Percentiles rank a stretch among this genome's conserved stretches.
Evolutionary conservation across 2,888 invertebrate genomes (phyloP).

Genomic region (Alsophila aescularia): DNA sequence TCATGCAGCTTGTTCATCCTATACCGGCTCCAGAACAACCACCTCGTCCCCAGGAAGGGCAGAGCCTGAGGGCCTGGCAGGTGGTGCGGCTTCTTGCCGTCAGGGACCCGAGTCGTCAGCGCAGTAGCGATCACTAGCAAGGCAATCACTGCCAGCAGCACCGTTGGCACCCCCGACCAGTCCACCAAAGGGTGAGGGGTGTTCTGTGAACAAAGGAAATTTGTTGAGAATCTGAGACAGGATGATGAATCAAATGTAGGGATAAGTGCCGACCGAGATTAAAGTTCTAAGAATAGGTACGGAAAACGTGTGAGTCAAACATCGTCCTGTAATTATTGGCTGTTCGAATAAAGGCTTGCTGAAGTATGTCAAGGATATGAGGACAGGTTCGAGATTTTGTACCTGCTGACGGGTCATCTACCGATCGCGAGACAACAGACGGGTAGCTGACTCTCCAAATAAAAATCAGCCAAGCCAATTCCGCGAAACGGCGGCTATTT

Average conservation of each 20-base stretch:
- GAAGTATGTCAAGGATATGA: neutral
- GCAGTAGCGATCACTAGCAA: constrained; percentile 62
- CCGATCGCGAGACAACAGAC: constrained; percentile 7
- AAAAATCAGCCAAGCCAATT: constrained; percentile 16
- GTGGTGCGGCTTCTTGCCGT: constrained; percentile 51
- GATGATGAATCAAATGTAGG: neutral
- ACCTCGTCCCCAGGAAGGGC: constrained; percentile 91
- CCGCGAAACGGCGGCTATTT: constrained; percentile 21
- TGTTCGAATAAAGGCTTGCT: neutral
- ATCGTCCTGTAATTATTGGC: no score
- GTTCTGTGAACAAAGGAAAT: constrained; percentile 50
- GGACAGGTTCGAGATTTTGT: neutral
- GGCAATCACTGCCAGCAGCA: constrained; percentile 63
- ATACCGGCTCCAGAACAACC: constrained; percentile 90
- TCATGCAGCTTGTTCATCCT: constrained; percentile 90
- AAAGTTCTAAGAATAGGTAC: no score
- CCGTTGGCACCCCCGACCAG: constrained; percentile 74
- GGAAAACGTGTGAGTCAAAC: no score
- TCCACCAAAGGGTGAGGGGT: constrained; percentile 69
- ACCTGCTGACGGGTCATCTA: constrained; percentile 21
- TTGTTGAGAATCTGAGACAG: neutral
- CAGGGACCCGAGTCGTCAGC: constrained; percentile 54
- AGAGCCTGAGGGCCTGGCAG: constrained; percentile 90
- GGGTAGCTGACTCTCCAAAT: constrained; percentile 23
- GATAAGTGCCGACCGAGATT: no score